Base-by-base conservation (phyloP, 2,113 vertebrate genomes). In the Corythoichthys haematopterus region DNA sequence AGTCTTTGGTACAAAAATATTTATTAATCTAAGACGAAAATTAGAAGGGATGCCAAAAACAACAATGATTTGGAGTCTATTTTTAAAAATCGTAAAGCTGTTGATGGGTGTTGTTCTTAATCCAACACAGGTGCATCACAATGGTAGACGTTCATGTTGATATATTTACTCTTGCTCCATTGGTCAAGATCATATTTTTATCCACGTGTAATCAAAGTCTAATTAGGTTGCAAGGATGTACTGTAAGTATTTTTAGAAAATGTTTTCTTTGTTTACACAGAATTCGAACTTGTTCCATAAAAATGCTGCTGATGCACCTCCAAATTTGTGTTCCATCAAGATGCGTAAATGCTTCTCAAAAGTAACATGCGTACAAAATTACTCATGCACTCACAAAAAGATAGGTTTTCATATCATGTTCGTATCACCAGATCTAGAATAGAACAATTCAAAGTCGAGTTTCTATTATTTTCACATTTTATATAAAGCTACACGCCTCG, bases 381-480 rank as follows among this genome's bases (percentile, higher is more conserved):
- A 2, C 9, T 40, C 2, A 14, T 6, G 13, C 36, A 16, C 35
- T 37, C 35, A 7, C 56, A 16, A 1, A 38, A 15, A 43, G 37
- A 9, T 12, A 2, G 7, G 37, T 60, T 40, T 55, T 55, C 60
- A 35, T 37, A 13, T 10, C 7, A 10, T 28, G 16, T 70, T 61
- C 38, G 55, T 53, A 36, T 57, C 61, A 58, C 14, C 35, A 37
- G 56, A 38, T 37, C 36, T 33, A 53, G 12, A 56, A 28, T 3
- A 38, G 56, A 7, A 35, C 56, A 58, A 50, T 70, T 40, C 65
- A 6, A 64, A 36, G 71, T 59, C 69, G 66, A 81, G 2, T 76
- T 77, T 66, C 69, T 70, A 65, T 77, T 68, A 71, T 53, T 56
- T 62, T 16, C 59, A 64, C 55, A 28, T 70, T 4, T 71, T 66